A percentile compares a stretch with the other conserved stretches of the same genome.
phyloP scores from a whole-genome alignment of 2,797 vertebrate genomes.

The Limnodromus scolopaceus region DNA sequence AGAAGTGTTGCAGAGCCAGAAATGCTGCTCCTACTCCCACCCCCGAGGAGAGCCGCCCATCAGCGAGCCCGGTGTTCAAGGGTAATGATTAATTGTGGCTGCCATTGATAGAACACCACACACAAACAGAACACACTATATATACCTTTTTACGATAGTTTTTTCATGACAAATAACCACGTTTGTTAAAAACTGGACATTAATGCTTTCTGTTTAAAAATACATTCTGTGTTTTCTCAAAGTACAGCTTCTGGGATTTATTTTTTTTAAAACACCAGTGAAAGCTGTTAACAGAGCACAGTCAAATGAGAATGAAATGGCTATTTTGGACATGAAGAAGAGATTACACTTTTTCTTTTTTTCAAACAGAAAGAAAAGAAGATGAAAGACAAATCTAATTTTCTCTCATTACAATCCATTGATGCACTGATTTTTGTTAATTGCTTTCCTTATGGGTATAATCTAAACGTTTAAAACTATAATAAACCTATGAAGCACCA shows the following conservation, averaged over 20 bases:
- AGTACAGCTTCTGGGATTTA: not conserved
- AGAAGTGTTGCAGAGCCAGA: not conserved
- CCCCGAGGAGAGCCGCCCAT: not conserved
- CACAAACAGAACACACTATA: not conserved
- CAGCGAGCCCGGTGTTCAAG: not conserved
- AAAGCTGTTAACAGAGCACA: not conserved
- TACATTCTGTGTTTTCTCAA: not conserved
- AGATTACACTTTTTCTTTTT: not conserved
- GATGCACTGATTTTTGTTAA: constrained; percentile 21
- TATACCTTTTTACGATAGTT: not conserved
- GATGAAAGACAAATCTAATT: constrained; percentile 38
- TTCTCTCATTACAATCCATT: constrained; percentile 21
- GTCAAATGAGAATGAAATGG: constrained; percentile 16
- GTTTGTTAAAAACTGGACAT: not conserved
- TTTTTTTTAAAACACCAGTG: not conserved
- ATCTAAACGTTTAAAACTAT: not conserved
- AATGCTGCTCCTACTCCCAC: not conserved
- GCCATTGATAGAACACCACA: not conserved
- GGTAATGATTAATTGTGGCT: not conserved
- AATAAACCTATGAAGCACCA: not conserved
- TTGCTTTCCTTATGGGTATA: constrained; percentile 23
- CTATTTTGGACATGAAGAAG: not conserved
- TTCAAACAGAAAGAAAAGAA: not conserved
- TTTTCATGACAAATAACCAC: not conserved
- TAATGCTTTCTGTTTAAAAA: not conserved